Percentiles rank a stretch among this genome's conserved stretches.
These are phyloP conservation scores for Dexiosoma caninum DNA, from an alignment of 2,888 invertebrate species.

Conservation along the genomic window DNA sequence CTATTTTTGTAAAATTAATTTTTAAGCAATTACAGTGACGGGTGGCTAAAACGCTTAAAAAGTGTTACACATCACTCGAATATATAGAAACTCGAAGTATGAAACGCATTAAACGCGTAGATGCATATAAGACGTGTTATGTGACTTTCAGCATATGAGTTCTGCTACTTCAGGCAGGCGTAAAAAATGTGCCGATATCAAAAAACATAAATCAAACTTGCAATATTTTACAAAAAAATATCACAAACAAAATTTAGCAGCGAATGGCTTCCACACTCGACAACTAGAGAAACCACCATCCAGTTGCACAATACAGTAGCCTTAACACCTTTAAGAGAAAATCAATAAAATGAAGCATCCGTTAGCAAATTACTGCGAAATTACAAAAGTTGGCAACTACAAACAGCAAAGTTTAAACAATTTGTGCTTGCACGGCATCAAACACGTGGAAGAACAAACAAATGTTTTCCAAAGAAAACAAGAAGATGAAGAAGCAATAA, in stretches of 20 bases:
- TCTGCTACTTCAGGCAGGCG: too few species aligned
- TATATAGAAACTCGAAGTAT: too few species aligned
- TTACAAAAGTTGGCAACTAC: conserved; percentile 54
- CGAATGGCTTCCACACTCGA: conserved; percentile 38
- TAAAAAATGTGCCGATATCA: background rate
- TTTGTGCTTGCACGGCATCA: background rate
- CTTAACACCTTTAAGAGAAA: conserved; percentile 6
- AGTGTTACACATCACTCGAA: too few species aligned
- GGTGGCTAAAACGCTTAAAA: too few species aligned
- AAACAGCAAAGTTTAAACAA: conserved; percentile 34
- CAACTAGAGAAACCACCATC: background rate
- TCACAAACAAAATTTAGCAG: conserved; percentile 23
- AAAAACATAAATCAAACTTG: conserved; percentile 19
- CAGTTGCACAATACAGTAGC: conserved; percentile 11
- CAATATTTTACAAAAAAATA: conserved; percentile 15
- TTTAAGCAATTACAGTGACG: too few species aligned
- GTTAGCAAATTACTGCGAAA: conserved; percentile 42
- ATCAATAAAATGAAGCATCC: conserved; percentile 35
- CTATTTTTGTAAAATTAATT: too few species aligned
- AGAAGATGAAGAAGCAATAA: background rate
- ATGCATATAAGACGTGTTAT: too few species aligned
- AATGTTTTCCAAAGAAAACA: conserved; percentile 23
- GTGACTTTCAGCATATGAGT: too few species aligned
- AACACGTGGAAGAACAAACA: conserved; percentile 18
- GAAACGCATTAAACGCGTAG: too few species aligned